A percentile compares a stretch with the other conserved stretches of the same genome.
These are phyloP conservation scores for Mesorhabditis sp. DNA, from an alignment of 2,888 invertebrate species.

Conservation along the genomic window DNA sequence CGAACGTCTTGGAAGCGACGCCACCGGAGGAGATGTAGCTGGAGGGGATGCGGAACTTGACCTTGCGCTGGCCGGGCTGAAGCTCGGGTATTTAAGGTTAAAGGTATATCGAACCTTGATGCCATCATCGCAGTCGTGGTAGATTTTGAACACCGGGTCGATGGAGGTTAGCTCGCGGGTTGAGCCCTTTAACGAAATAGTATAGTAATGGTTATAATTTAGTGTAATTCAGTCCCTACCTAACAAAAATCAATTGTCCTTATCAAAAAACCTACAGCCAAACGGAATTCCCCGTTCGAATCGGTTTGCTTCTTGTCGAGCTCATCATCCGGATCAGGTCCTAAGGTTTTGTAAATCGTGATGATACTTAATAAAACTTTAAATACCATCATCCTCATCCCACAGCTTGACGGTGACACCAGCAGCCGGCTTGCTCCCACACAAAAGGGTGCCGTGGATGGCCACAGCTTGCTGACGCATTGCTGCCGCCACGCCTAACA, in stretches of 20 bases:
- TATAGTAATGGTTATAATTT: neutral
- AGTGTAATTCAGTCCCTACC: no score
- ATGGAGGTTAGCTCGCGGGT: conserved; percentile 42
- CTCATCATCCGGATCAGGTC: conserved; percentile 49
- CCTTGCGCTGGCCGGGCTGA: conserved; percentile 41
- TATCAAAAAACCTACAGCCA: conserved; percentile 11
- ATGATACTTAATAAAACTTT: no score
- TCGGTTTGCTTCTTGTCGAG: conserved; percentile 43
- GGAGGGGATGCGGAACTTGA: conserved; percentile 44
- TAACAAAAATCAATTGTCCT: no score
- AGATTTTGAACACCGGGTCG: conserved; percentile 48
- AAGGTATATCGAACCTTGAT: conserved; percentile 23
- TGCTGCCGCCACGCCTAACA: no score
- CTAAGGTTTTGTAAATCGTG: neutral
- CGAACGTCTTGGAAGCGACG: conserved; percentile 33
- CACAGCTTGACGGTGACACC: conserved; percentile 41
- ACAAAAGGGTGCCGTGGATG: conserved; percentile 34
- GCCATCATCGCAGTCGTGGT: conserved; percentile 47
- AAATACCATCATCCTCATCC: conserved; percentile 32
- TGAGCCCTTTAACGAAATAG: conserved; percentile 22
- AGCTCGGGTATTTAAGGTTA: neutral
- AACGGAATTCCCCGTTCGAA: conserved; percentile 35
- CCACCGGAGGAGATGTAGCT: conserved; percentile 39
- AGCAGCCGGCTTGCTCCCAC: conserved; percentile 34
- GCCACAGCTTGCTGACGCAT: conserved; percentile 24